A percentile compares a stretch with the other conserved stretches of the same genome.
Evolutionary conservation across 2,797 vertebrate genomes (phyloP).

Genomic region (Perdix hodgsoniae): DNA sequence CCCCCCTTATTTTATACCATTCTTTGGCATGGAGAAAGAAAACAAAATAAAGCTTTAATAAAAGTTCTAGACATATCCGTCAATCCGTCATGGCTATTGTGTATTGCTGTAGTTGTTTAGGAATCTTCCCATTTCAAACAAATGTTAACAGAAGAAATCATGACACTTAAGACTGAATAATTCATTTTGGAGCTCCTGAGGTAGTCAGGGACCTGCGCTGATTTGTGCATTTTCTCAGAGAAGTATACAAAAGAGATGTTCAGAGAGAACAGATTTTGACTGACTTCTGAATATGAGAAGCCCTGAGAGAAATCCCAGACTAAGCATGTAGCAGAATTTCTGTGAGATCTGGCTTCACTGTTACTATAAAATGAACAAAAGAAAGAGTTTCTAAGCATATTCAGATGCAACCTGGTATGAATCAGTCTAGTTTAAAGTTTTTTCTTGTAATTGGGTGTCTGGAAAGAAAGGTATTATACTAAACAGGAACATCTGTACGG

Average conservation of each 20-base stretch:
- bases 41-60: background rate
- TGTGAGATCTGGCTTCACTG: background rate
- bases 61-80: background rate
- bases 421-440: background rate
- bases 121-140: background rate
- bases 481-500: background rate
- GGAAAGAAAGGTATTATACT: background rate
- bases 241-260: background rate
- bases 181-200: background rate
- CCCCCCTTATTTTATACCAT: background rate
- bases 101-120: background rate
- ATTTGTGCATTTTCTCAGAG: background rate
- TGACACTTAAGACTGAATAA: background rate
- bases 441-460: background rate
- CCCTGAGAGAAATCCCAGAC: too few species aligned
- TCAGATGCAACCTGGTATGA: background rate
- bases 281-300: background rate
- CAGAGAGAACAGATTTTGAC: background rate
- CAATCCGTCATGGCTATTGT: background rate
- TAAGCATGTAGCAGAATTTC: background rate
- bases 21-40: background rate
- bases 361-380: background rate
- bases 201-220: background rate
- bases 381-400: background rate
- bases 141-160: background rate